Evolutionary conservation across 2,888 invertebrate species (phyloP).

Genomic region (Eupithecia centaureata): DNA sequence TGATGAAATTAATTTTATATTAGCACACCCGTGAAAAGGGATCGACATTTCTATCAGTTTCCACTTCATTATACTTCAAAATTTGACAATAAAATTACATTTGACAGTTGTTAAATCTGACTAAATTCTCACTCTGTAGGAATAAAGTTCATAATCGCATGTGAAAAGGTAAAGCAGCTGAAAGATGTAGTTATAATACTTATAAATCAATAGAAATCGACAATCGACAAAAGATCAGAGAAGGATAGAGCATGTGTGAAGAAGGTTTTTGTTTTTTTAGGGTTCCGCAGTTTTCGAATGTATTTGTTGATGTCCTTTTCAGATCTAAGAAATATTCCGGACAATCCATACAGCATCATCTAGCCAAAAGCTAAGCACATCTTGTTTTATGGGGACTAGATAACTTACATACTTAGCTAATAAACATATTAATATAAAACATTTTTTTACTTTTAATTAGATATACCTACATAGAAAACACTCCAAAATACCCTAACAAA

Average conservation of each 20-base stretch:
- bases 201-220: conserved; percentile 51
- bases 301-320: too few species aligned
- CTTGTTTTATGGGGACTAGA: too few species aligned
- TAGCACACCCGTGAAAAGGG: conserved; percentile 74
- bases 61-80: conserved; percentile 66
- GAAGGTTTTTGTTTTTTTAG: conserved; percentile 62
- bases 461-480: too few species aligned
- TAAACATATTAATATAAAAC: too few species aligned
- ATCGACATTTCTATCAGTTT: conserved; percentile 81
- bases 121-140: conserved; percentile 13
- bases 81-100: conserved; percentile 46
- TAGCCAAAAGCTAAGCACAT: too few species aligned
- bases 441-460: too few species aligned
- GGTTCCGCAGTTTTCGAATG: not conserved
- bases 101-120: conserved; percentile 16
- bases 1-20: conserved; percentile 79
- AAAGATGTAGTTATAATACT: conserved; percentile 41
- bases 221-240: conserved; percentile 62
- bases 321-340: too few species aligned
- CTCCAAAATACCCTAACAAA: too few species aligned
- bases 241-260: conserved; percentile 55
- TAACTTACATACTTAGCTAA: too few species aligned
- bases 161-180: conserved; percentile 21
- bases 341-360: too few species aligned
- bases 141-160: conserved; percentile 46